phyloP scores from a whole-genome alignment of 2,797 vertebrate species.

The Syngnathus acus region DNA sequence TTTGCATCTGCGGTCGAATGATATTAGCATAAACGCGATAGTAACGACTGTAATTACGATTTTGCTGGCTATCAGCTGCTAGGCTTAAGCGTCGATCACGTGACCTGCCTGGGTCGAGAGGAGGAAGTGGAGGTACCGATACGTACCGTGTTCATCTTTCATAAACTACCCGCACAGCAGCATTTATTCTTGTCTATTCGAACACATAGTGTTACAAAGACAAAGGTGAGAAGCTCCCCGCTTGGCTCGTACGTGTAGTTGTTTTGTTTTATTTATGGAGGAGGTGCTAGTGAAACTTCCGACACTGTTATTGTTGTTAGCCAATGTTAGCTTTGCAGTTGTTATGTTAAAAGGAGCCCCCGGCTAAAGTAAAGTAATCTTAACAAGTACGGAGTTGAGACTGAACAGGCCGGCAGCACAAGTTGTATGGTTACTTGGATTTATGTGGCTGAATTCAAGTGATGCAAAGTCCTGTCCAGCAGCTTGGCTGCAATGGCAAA shows the following conservation, averaged over 20 bases:
- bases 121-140: constrained; percentile 1
- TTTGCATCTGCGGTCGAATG: not conserved
- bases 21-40: too few species aligned
- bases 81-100: not conserved
- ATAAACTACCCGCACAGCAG: not conserved
- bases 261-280: not conserved
- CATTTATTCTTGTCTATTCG: not conserved
- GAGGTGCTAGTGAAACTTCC: constrained; percentile 30
- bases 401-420: not conserved
- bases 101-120: not conserved
- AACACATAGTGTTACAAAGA: not conserved
- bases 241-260: not conserved
- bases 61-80: not conserved
- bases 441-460: too few species aligned
- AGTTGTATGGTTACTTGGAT: not conserved
- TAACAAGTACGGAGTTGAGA: not conserved
- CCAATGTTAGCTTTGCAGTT: constrained; percentile 27
- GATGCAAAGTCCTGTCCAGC: too few species aligned
- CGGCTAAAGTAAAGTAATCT: not conserved
- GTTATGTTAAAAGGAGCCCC: constrained; percentile 8
- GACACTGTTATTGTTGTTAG: constrained; percentile 42
- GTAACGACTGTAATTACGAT: not conserved
- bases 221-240: constrained; percentile 32
- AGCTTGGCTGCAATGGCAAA: too few species aligned
- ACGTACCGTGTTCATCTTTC: not conserved